These are phyloP conservation scores for Campoletis raptor DNA, from an alignment of 2,888 invertebrate genomes.

Conservation along the genomic window DNA sequence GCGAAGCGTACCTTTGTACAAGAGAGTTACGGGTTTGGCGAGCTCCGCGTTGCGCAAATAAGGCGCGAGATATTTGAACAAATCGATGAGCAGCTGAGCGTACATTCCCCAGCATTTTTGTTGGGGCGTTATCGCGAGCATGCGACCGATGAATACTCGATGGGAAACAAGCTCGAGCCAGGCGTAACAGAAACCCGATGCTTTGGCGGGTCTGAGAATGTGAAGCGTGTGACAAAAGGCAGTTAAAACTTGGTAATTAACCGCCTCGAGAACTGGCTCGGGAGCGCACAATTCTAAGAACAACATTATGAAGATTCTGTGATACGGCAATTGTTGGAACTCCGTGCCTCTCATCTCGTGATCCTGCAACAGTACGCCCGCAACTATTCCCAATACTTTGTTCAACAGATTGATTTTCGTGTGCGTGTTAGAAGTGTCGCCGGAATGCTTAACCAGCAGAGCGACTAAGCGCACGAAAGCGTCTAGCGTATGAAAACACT, in stretches of 20 bases:
- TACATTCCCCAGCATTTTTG: conserved; percentile 99
- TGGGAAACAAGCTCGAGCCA: conserved; percentile 99
- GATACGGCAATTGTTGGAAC: conserved; percentile 99
- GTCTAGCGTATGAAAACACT: conserved; percentile 98
- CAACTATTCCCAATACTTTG: conserved; percentile 97
- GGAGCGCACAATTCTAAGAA: conserved; percentile 98
- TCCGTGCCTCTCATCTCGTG: conserved; percentile 95
- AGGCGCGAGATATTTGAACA: conserved; percentile 98
- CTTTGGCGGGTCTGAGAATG: conserved; percentile 95
- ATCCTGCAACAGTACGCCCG: conserved; percentile 97
- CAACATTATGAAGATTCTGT: conserved; percentile 95
- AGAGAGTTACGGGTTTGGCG: conserved; percentile 95
- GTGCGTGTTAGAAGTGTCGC: conserved; percentile 95
- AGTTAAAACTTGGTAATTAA: conserved; percentile 97
- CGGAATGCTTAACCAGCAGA: conserved; percentile 97
- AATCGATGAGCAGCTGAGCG: conserved; percentile 96
- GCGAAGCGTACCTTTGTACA: conserved; percentile 98
- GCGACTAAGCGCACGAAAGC: conserved; percentile 97
- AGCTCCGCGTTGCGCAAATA: conserved; percentile 98
- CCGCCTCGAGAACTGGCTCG: conserved; percentile 96
- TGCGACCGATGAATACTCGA: conserved; percentile 96
- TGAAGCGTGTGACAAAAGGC: conserved; percentile 98
- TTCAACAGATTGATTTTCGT: conserved; percentile 98
- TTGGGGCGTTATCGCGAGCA: conserved; percentile 95
- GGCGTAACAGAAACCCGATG: conserved; percentile 98